phyloP scores from a whole-genome alignment of 2,888 invertebrate species.

The Tiphia femorata region DNA sequence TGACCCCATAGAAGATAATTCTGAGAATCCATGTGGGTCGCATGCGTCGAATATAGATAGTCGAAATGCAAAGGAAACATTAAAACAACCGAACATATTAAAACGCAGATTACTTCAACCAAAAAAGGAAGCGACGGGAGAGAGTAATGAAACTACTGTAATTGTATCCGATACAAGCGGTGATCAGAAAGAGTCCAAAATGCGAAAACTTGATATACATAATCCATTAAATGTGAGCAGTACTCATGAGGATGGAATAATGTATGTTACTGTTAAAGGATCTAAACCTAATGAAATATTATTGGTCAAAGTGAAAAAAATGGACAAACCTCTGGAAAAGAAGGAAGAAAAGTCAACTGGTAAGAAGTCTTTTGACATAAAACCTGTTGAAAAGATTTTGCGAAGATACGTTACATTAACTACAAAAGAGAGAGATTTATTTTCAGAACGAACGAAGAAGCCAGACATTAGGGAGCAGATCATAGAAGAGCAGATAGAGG shows the following conservation, averaged over 20 bases:
- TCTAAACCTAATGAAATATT: conserved; percentile 64
- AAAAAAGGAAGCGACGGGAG: conserved; percentile 21
- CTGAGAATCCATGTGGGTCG: conserved; percentile 8
- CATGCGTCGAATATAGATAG: conserved; percentile 7
- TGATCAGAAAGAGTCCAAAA: conserved; percentile 47
- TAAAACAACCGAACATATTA: conserved; percentile 49
- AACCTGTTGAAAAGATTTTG: conserved; percentile 49
- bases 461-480: conserved; percentile 56
- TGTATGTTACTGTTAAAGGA: conserved; percentile 66
- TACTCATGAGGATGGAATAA: conserved; percentile 61
- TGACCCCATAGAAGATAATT: conserved; percentile 20
- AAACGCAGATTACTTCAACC: conserved; percentile 43
- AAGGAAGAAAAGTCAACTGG: conserved; percentile 24
- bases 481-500: conserved; percentile 65
- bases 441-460: conserved; percentile 47
- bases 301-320: conserved; percentile 61
- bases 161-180: conserved; percentile 15
- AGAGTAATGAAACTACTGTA: conserved; percentile 23
- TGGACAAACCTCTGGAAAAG: conserved; percentile 50
- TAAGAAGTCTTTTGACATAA: conserved; percentile 42
- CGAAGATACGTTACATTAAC: conserved; percentile 47
- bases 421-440: conserved; percentile 51
- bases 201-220: conserved; percentile 57
- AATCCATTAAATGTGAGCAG: conserved; percentile 53
- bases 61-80: conserved; percentile 30